phyloP scores from a whole-genome alignment of 2,888 invertebrate species.

The Netelia virgata region DNA sequence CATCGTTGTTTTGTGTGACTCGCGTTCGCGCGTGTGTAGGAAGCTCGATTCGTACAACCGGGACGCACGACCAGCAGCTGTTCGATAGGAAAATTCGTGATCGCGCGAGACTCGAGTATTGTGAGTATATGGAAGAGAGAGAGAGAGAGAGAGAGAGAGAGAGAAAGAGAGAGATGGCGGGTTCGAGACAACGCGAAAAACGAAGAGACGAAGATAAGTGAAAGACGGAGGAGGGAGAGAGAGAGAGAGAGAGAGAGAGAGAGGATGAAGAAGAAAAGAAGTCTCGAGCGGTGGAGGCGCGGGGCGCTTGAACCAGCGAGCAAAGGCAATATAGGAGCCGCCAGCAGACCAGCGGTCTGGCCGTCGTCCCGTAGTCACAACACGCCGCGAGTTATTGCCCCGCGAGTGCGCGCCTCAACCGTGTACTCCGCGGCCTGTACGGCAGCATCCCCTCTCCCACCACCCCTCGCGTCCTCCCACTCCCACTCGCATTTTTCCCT shows the following conservation, averaged over 20 bases:
- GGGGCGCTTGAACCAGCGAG: constrained; percentile 44
- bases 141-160: not conserved
- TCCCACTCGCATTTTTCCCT: constrained; percentile 31
- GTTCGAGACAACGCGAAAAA: constrained; percentile 11
- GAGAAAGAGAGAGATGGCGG: not conserved
- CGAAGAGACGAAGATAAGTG: not conserved
- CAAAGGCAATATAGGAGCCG: constrained; percentile 60
- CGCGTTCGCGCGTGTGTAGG: not conserved
- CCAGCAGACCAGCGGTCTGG: constrained; percentile 82
- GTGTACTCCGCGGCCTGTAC: constrained; percentile 26
- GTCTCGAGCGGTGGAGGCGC: not conserved
- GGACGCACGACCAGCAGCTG: constrained; percentile 34
- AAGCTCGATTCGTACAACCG: constrained; percentile 18
- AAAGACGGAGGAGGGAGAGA: constrained; percentile 13
- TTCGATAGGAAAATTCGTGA: constrained; percentile 53
- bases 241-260: constrained; percentile 48
- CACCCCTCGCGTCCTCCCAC: constrained; percentile 1
- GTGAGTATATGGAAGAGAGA: not conserved
- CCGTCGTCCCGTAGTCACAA: constrained; percentile 81
- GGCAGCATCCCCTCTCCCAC: constrained; percentile 24
- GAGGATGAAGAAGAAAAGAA: constrained; percentile 49
- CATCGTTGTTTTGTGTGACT: not conserved
- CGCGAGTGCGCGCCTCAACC: constrained; percentile 56
- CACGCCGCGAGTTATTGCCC: constrained; percentile 71
- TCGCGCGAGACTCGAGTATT: constrained; percentile 16